phyloP scores from a whole-genome alignment of 1,140 invertebrate species.

The Ceratosolen fusciceps region DNA sequence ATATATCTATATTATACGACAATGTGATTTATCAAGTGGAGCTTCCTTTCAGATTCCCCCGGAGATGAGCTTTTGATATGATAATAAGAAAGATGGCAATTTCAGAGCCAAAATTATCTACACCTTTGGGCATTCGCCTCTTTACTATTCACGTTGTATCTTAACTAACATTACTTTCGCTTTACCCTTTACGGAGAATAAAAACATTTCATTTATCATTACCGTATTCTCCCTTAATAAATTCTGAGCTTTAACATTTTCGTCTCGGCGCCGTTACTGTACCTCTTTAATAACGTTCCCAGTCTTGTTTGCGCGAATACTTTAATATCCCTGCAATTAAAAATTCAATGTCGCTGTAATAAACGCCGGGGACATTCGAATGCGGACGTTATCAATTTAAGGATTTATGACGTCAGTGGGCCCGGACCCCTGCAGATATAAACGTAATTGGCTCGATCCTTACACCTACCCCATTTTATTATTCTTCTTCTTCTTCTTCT shows the following conservation, averaged over 20 bases:
- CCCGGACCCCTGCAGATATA: too few species aligned
- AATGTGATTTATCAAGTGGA: slow-evolving; percentile 18
- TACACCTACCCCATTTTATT: too few species aligned
- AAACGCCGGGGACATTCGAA: too few species aligned
- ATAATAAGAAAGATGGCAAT: slow-evolving; percentile 20
- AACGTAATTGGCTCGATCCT: too few species aligned
- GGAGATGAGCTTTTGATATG: slow-evolving; percentile 2
- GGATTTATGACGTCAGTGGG: too few species aligned
- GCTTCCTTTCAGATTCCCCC: slow-evolving; percentile 9
- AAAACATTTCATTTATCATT: slow-evolving; percentile 19
- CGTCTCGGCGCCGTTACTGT: background rate
- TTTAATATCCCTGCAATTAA: too few species aligned
- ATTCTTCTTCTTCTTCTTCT: too few species aligned
- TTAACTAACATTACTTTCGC: slow-evolving; percentile 6
- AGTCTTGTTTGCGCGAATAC: too few species aligned
- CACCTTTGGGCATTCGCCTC: background rate
- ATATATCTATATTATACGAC: background rate
- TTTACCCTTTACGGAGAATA: background rate
- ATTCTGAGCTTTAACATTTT: background rate
- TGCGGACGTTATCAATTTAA: too few species aligned
- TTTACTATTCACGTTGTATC: slow-evolving; percentile 23
- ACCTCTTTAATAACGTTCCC: too few species aligned
- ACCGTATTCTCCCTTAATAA: background rate
- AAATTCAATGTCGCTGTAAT: too few species aligned
- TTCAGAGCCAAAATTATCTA: slow-evolving; percentile 6